phyloP scores from a whole-genome alignment of 2,113 vertebrate genomes.

The Catharus bicknelli region DNA sequence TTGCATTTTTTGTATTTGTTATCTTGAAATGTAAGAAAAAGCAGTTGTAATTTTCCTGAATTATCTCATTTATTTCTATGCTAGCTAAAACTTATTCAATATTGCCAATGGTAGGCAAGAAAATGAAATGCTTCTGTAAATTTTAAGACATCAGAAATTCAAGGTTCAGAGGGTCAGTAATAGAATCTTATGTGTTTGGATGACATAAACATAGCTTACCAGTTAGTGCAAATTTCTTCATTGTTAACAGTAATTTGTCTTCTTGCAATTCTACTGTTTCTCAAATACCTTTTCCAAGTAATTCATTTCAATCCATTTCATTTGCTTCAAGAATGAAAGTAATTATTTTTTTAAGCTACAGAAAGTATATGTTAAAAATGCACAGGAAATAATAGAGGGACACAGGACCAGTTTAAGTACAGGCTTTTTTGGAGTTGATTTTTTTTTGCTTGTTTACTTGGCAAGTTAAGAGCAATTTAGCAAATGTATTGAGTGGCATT shows the following conservation, averaged over 20 bases:
- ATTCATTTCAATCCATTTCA: too few relatives aligned
- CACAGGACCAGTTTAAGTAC: neutral
- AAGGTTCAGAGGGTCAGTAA: neutral
- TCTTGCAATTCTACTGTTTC: neutral
- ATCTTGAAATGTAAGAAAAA: neutral
- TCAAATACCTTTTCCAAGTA: neutral
- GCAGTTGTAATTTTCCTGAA: neutral
- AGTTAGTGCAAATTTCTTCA: neutral
- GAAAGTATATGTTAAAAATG: neutral
- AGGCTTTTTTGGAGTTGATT: neutral
- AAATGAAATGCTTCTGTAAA: neutral
- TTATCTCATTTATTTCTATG: neutral
- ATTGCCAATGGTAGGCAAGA: neutral
- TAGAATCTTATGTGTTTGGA: neutral
- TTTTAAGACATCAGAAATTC: neutral
- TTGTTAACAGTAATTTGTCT: neutral
- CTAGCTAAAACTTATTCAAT: neutral
- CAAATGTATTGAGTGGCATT: fast-evolving
- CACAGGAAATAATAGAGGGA: neutral
- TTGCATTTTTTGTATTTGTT: neutral
- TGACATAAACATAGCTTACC: neutral
- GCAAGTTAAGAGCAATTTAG: neutral
- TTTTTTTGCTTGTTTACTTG: neutral
- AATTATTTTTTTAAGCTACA: neutral
- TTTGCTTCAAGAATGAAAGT: neutral